These are phyloP conservation scores for Caenorhabditis panamensis DNA, from an alignment of 2,888 invertebrate genomes.

Conservation along the genomic window DNA sequence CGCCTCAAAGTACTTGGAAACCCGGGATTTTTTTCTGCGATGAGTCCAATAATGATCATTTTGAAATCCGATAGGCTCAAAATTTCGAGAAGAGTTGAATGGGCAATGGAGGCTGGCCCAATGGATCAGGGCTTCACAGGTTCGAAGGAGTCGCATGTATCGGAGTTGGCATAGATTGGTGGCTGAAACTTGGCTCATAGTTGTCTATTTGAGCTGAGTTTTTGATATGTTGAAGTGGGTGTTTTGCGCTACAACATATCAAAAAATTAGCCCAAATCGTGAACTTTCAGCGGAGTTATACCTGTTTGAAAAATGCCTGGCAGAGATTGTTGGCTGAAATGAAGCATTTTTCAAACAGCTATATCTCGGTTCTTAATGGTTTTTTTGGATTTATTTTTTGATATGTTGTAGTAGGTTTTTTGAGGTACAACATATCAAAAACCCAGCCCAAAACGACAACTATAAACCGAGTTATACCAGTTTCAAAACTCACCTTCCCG, in stretches of 20 bases:
- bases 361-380: too few species aligned
- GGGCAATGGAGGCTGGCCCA: neutral
- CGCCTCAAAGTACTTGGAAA: conserved; percentile 1
- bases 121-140: neutral
- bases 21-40: neutral
- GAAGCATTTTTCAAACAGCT: too few species aligned
- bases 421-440: neutral
- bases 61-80: neutral
- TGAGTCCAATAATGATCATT: neutral
- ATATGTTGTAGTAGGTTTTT: too few species aligned
- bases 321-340: too few species aligned
- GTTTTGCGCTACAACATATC: too few species aligned
- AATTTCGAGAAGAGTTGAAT: neutral
- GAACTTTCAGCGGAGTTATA: too few species aligned
- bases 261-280: too few species aligned
- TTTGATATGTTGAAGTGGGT: too few species aligned
- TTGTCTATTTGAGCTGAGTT: neutral
- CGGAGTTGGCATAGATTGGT: neutral
- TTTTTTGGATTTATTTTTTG: too few species aligned
- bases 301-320: too few species aligned
- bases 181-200: neutral
- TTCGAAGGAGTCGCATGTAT: neutral
- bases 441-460: neutral
- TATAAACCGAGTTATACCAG: too few species aligned
- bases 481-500: neutral